phyloP scores from a whole-genome alignment of 2,113 vertebrate species.

The Chaetodon auriga region DNA sequence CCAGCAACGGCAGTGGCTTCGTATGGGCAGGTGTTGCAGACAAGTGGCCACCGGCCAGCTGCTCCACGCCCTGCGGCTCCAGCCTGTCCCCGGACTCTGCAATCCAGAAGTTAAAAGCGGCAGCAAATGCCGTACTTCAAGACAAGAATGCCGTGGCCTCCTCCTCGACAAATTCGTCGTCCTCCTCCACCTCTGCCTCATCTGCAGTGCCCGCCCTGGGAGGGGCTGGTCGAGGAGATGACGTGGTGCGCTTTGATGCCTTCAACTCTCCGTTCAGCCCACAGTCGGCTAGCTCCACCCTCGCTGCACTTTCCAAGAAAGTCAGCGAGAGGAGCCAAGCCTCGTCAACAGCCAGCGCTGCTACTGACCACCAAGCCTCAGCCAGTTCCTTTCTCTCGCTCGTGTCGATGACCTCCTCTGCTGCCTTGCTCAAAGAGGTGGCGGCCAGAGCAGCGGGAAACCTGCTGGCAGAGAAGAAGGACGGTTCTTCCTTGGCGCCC shows the following conservation, averaged over 20 bases:
- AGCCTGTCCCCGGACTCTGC: slow-evolving; percentile 96
- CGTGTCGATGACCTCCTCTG: slow-evolving; percentile 98
- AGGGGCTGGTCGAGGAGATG: slow-evolving; percentile 85
- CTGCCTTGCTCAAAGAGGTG: slow-evolving; percentile 98
- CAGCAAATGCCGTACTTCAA: slow-evolving; percentile 97
- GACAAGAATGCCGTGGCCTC: slow-evolving; percentile 90
- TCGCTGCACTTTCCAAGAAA: slow-evolving; percentile 98
- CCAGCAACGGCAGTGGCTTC: slow-evolving; percentile 89
- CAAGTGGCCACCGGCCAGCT: slow-evolving; percentile 93
- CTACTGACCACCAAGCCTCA: slow-evolving; percentile 88
- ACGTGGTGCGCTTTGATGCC: slow-evolving; percentile 93
- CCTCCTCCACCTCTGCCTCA: slow-evolving; percentile 81
- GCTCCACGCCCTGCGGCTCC: slow-evolving; percentile 89
- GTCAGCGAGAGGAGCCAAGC: slow-evolving; percentile 95
- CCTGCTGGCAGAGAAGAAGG: slow-evolving; percentile 94
- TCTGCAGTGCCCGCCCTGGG: slow-evolving; percentile 77
- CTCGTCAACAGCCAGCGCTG: slow-evolving; percentile 76
- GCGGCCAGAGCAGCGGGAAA: slow-evolving; percentile 96
- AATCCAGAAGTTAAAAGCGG: slow-evolving; percentile 97
- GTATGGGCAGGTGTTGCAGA: slow-evolving; percentile 94
- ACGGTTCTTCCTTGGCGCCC: slow-evolving; percentile 81
- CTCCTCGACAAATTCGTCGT: slow-evolving; percentile 80
- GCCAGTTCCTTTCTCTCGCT: slow-evolving; percentile 96
- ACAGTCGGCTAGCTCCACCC: slow-evolving; percentile 97
- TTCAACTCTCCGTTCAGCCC: slow-evolving; percentile 97